A percentile compares a stretch with the other conserved stretches of the same genome.
phyloP scores from a whole-genome alignment of 35 echinoderm and acorn worm species.

The Ophiothrix spiculata region DNA sequence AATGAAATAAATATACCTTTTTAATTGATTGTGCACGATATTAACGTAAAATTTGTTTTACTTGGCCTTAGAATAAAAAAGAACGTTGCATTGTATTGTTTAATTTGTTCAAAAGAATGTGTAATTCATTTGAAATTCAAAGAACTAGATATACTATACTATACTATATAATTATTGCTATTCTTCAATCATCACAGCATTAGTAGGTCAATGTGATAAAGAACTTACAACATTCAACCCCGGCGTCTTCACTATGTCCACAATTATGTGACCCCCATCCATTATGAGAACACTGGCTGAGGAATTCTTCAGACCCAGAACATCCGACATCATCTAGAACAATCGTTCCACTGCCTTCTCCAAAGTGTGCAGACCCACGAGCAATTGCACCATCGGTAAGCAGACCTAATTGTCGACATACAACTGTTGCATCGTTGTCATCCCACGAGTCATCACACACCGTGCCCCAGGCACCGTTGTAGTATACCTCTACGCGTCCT shows the following conservation, averaged over 20 bases:
- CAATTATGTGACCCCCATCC: slow-evolving; percentile 41
- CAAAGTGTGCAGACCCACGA: not conserved
- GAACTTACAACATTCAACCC: slow-evolving; percentile 56
- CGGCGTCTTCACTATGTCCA: slow-evolving; percentile 53
- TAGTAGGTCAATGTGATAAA: too few species aligned
- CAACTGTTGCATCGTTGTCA: slow-evolving; percentile 32
- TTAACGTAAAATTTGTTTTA: too few species aligned
- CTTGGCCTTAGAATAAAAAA: too few species aligned
- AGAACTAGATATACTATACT: too few species aligned
- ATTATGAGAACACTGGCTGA: slow-evolving; percentile 12
- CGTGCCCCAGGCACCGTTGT: slow-evolving; percentile 43
- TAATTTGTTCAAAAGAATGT: too few species aligned
- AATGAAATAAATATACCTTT: too few species aligned
- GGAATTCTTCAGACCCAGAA: slow-evolving; percentile 9
- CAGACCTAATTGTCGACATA: slow-evolving; percentile 38
- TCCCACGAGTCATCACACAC: slow-evolving; percentile 52
- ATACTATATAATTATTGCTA: too few species aligned
- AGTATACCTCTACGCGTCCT: slow-evolving; percentile 42
- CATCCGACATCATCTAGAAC: slow-evolving; percentile 4
- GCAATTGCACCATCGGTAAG: slow-evolving; percentile 16
- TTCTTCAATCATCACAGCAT: too few species aligned
- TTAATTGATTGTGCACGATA: too few species aligned
- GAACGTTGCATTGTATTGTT: too few species aligned
- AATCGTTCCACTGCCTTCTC: slow-evolving; percentile 13
- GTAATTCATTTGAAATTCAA: too few species aligned